A percentile compares a stretch with the other conserved stretches of the same genome.
phyloP scores from a whole-genome alignment of 2,888 invertebrate species.

The Diloba caeruleocephala region DNA sequence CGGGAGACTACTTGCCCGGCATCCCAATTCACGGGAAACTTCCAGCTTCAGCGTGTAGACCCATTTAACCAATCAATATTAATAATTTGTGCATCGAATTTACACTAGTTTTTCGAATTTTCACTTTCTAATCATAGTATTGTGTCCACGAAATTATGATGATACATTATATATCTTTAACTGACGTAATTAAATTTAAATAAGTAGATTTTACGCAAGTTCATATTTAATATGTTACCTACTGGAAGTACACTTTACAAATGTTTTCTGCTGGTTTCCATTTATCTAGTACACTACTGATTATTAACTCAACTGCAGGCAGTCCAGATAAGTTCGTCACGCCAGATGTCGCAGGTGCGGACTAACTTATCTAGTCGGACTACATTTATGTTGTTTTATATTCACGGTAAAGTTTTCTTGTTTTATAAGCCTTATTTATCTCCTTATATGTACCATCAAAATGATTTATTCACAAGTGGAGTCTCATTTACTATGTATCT shows the following conservation, averaged over 20 bases:
- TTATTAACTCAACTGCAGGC: too few relatives aligned
- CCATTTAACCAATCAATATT: too few relatives aligned
- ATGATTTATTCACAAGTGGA: neutral
- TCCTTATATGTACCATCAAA: neutral
- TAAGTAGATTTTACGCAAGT: slow-evolving; percentile 22
- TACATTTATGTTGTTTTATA: too few relatives aligned
- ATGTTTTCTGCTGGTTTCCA: slow-evolving; percentile 7
- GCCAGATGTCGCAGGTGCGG: too few relatives aligned
- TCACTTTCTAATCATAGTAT: neutral
- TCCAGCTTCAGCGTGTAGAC: too few relatives aligned
- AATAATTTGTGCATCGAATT: too few relatives aligned
- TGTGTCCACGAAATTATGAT: slow-evolving; percentile 2
- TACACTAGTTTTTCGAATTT: slow-evolving; percentile 4
- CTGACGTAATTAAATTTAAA: neutral
- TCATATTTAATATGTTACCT: slow-evolving; percentile 18
- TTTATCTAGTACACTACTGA: slow-evolving; percentile 11
- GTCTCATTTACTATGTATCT: slow-evolving; percentile 1
- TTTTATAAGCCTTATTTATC: neutral
- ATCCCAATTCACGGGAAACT: too few relatives aligned
- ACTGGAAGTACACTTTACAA: slow-evolving; percentile 1
- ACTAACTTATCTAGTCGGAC: too few relatives aligned
- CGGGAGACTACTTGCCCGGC: too few relatives aligned
- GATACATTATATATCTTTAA: slow-evolving; percentile 1
- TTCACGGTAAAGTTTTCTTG: neutral
- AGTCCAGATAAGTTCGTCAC: too few relatives aligned